Evolutionary conservation across 2,113 vertebrate genomes (phyloP).

Genomic region (Martes martes): DNA sequence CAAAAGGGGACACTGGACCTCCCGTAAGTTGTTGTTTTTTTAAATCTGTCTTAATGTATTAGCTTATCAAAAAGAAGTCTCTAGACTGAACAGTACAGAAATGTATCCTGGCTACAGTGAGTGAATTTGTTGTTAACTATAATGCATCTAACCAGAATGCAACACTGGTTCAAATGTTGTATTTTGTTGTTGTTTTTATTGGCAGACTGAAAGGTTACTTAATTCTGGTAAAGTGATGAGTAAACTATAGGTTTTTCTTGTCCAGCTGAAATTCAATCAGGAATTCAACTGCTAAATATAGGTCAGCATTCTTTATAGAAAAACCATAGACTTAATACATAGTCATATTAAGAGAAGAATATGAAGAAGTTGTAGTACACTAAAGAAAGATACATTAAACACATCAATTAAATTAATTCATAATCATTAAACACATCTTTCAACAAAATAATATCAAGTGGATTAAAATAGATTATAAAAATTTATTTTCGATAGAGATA

Average conservation of each 20-base stretch:
- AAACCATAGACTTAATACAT: slow-evolving; percentile 24
- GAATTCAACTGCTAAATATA: slow-evolving; percentile 49
- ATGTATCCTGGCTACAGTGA: slow-evolving; percentile 39
- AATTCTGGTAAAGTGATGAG: slow-evolving; percentile 58
- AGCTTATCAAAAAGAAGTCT: slow-evolving; percentile 59
- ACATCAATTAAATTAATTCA: neutral
- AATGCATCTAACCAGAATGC: slow-evolving; percentile 44
- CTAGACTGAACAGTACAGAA: slow-evolving; percentile 33
- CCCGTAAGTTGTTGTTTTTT: slow-evolving; percentile 87
- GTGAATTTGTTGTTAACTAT: slow-evolving; percentile 65
- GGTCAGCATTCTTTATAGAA: slow-evolving; percentile 36
- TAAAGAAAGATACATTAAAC: neutral
- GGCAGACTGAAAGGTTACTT: neutral
- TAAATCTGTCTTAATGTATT: slow-evolving; percentile 65
- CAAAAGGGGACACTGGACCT: slow-evolving; percentile 94
- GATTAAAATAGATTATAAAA: neutral
- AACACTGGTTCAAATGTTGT: slow-evolving; percentile 59
- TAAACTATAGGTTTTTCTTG: slow-evolving; percentile 30
- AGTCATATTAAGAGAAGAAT: neutral
- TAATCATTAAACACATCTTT: neutral
- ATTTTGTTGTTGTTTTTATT: neutral
- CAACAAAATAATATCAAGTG: slow-evolving; percentile 32
- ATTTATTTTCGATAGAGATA: neutral
- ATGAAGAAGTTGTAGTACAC: neutral
- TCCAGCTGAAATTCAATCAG: slow-evolving; percentile 59